Evolutionary conservation across 2,888 invertebrate genomes (phyloP).

Genomic region (Macrosoma leucophasiata): DNA sequence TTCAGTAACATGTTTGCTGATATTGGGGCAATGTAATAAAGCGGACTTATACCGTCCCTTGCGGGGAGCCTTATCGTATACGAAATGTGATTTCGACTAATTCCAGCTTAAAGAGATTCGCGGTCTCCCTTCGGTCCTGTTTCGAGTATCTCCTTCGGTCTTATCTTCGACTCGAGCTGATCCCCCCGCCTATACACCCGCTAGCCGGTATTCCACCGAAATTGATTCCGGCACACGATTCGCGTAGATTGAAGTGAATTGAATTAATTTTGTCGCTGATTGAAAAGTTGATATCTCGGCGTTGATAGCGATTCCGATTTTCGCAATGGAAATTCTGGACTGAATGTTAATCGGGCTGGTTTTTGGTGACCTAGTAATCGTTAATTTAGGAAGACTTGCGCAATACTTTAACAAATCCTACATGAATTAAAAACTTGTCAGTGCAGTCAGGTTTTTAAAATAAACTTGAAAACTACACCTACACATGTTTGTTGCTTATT

Average conservation of each 20-base stretch:
- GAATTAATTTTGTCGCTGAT: constrained; percentile 49
- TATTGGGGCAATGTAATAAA: too few relatives aligned
- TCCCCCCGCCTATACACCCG: constrained; percentile 34
- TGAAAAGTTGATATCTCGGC: constrained; percentile 41
- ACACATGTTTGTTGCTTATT: too few relatives aligned
- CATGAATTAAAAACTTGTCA: too few relatives aligned
- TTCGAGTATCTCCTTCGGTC: constrained; percentile 32
- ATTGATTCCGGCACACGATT: constrained; percentile 42
- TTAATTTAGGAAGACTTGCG: too few relatives aligned
- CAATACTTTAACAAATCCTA: too few relatives aligned
- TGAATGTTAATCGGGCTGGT: too few relatives aligned
- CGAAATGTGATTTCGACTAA: constrained; percentile 37
- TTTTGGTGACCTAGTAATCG: too few relatives aligned
- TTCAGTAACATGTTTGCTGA: too few relatives aligned
- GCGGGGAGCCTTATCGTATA: neutral
- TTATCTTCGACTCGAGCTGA: constrained; percentile 36
- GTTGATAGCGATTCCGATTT: constrained; percentile 17
- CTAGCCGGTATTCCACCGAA: constrained; percentile 40
- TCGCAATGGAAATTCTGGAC: constrained; percentile 16
- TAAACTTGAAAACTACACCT: too few relatives aligned
- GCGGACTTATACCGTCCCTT: neutral
- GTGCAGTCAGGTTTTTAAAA: too few relatives aligned
- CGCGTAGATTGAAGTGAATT: constrained; percentile 47
- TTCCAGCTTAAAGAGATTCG: constrained; percentile 39
- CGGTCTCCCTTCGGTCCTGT: constrained; percentile 38